phyloP scores from a whole-genome alignment of 2,113 vertebrate genomes.

The Notiomystis cincta region DNA sequence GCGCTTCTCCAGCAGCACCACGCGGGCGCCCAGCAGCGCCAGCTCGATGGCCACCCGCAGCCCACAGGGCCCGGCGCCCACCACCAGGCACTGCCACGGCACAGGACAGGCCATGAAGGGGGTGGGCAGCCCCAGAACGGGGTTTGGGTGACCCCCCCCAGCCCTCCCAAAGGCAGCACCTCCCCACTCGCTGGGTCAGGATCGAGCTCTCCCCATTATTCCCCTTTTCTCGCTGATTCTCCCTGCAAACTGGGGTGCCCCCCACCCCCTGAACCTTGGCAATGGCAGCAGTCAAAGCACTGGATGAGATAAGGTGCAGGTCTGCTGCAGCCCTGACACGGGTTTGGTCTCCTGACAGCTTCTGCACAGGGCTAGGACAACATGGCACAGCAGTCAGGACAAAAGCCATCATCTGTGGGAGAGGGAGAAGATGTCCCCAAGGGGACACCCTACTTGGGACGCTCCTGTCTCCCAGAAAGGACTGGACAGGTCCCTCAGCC shows the following conservation, averaged over 20 bases:
- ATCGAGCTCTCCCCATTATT: not conserved
- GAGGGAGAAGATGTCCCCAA: not conserved
- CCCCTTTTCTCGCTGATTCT: not conserved
- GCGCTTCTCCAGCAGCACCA: constrained; percentile 89
- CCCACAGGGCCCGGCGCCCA: constrained; percentile 92
- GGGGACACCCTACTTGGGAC: not conserved
- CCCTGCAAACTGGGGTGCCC: not conserved
- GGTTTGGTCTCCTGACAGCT: not conserved
- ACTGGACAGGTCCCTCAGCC: not conserved
- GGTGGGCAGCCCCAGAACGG: rapidly evolving
- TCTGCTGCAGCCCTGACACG: not conserved
- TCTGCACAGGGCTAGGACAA: not conserved
- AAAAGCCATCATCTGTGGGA: not conserved
- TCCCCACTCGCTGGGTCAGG: rapidly evolving
- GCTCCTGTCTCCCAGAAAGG: not conserved
- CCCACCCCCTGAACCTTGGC: not conserved
- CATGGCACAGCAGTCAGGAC: not conserved
- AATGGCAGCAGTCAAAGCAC: not conserved
- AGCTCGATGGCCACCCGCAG: constrained; percentile 87
- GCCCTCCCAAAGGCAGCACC: not conserved
- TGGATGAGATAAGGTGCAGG: not conserved
- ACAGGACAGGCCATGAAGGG: rapidly evolving
- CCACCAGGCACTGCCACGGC: constrained; percentile 82
- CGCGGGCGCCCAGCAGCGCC: constrained; percentile 84
- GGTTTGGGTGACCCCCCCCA: not conserved